Conservation (phyloP, 2,797 vertebrate species). For the Pachyuromys duprasi region DNA sequence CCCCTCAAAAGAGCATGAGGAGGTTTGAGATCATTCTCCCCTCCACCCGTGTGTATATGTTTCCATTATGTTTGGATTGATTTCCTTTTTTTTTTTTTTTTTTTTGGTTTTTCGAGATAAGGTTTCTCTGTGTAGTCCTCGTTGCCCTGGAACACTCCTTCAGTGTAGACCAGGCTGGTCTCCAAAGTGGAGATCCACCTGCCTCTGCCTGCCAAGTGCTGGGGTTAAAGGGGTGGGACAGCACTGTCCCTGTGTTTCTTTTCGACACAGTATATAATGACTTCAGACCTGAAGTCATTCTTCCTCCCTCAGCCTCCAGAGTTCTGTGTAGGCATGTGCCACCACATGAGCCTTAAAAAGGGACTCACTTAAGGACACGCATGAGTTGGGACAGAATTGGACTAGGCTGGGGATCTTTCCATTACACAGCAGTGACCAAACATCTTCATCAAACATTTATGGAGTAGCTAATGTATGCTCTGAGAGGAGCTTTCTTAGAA, state of each 20-base stretch:
- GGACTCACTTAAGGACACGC: neutral
- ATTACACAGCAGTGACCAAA: slow-evolving; percentile 61
- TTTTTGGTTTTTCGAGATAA: neutral
- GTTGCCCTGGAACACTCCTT: too few relatives aligned
- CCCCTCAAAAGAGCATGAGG: neutral
- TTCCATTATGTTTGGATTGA: neutral
- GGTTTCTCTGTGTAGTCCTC: neutral
- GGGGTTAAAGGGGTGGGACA: neutral
- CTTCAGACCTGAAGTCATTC: neutral
- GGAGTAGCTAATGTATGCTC: slow-evolving; percentile 62
- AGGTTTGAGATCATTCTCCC: neutral
- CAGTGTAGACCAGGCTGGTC: neutral
- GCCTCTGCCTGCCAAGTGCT: neutral
- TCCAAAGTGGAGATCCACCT: neutral
- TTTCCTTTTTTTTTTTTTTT: rapidly evolving
- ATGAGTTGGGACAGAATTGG: slow-evolving; percentile 42
- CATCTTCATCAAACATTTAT: slow-evolving; percentile 79
- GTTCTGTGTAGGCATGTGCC: neutral
- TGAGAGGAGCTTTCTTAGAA: slow-evolving; percentile 44
- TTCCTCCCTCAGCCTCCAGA: neutral
- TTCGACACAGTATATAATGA: neutral
- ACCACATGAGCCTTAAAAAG: neutral
- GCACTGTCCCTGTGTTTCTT: neutral
- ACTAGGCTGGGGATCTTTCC: slow-evolving; percentile 66
- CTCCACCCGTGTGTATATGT: neutral